phyloP scores from a whole-genome alignment of 2,888 invertebrate species.

The Tipula helvola region DNA sequence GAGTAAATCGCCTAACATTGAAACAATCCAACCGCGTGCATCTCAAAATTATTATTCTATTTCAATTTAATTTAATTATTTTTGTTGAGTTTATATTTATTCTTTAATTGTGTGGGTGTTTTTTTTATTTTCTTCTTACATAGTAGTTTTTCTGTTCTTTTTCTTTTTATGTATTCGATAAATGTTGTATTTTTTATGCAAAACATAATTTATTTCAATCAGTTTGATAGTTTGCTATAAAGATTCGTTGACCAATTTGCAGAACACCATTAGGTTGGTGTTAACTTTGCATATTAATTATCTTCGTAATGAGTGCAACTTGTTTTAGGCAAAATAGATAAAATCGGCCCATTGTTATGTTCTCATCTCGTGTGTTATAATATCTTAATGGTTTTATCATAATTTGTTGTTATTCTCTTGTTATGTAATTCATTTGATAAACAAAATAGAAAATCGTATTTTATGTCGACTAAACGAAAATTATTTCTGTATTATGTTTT shows the following conservation, averaged over 20 bases:
- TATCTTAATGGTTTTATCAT: not conserved
- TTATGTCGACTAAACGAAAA: too few species aligned
- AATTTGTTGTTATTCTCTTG: not conserved
- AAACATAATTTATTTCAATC: not conserved
- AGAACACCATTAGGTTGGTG: too few species aligned
- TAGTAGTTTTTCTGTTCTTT: not conserved
- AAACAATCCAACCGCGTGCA: not conserved
- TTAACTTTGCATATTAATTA: too few species aligned
- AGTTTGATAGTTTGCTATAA: not conserved
- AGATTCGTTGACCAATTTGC: not conserved
- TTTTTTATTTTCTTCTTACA: not conserved
- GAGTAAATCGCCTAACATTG: not conserved
- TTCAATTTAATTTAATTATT: constrained; percentile 4
- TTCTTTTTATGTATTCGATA: not conserved
- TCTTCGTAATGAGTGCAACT: too few species aligned
- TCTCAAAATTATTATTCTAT: not conserved
- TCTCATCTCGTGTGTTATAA: too few species aligned
- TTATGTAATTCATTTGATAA: too few species aligned
- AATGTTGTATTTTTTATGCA: not conserved
- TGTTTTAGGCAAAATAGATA: too few species aligned
- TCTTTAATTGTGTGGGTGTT: constrained; percentile 4
- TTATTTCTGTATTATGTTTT: too few species aligned
- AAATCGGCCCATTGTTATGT: too few species aligned
- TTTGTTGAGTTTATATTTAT: not conserved
- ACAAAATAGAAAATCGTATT: too few species aligned